Evolutionary conservation across 2,888 invertebrate genomes (phyloP).

Genomic region (Limenitis camilla): DNA sequence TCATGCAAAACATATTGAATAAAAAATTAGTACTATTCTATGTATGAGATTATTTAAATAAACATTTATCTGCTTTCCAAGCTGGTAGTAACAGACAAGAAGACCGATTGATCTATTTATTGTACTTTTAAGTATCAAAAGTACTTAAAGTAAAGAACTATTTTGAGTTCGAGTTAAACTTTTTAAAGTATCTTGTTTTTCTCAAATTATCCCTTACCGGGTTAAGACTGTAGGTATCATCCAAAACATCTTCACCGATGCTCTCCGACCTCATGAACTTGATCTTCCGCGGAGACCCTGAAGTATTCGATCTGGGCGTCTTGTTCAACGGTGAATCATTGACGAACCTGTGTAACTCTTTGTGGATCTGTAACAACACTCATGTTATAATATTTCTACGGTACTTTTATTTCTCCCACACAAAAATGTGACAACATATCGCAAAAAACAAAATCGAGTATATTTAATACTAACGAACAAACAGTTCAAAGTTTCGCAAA

Average conservation of each 20-base stretch:
- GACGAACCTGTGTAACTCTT: slow-evolving; percentile 81
- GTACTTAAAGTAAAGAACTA: too few relatives aligned
- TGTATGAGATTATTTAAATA: too few relatives aligned
- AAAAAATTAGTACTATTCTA: too few relatives aligned
- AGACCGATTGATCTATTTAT: too few relatives aligned
- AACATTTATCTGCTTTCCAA: too few relatives aligned
- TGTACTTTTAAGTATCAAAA: too few relatives aligned
- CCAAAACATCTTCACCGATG: slow-evolving; percentile 52
- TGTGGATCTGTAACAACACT: slow-evolving; percentile 72
- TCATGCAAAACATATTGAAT: too few relatives aligned
- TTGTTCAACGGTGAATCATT: slow-evolving; percentile 34
- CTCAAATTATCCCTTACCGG: slow-evolving; percentile 30
- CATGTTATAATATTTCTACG: neutral
- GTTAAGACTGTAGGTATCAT: slow-evolving; percentile 37
- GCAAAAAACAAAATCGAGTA: neutral
- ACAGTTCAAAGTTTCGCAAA: too few relatives aligned
- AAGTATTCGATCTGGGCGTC: slow-evolving; percentile 6
- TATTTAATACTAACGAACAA: too few relatives aligned
- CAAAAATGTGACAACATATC: neutral
- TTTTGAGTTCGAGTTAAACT: too few relatives aligned
- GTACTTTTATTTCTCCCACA: neutral
- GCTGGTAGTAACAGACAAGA: too few relatives aligned
- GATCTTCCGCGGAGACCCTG: slow-evolving; percentile 19
- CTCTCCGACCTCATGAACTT: slow-evolving; percentile 48
- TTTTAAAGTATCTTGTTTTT: too few relatives aligned